These are phyloP conservation scores for Zaprionus davidi DNA, from an alignment of 1,140 invertebrate genomes.

Conservation along the genomic window DNA sequence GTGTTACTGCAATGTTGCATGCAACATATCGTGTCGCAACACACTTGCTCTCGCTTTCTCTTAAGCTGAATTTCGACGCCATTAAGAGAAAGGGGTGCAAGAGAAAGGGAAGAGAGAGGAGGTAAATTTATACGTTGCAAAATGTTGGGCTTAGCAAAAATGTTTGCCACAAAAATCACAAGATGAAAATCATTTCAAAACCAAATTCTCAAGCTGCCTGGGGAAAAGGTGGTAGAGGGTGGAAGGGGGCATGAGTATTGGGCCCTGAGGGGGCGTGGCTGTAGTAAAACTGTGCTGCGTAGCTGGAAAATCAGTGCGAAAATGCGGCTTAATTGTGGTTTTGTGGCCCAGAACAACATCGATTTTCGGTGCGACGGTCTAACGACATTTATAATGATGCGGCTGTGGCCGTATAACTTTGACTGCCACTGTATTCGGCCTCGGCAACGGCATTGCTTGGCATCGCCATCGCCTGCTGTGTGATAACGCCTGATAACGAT, in stretches of 20 bases:
- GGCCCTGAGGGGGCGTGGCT: background rate
- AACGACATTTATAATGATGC: slow-evolving; percentile 44
- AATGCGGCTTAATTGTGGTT: slow-evolving; percentile 46
- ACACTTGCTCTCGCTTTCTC: slow-evolving; percentile 7
- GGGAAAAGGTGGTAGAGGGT: background rate
- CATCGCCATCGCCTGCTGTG: slow-evolving; percentile 7
- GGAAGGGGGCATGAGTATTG: background rate
- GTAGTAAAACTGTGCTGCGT: background rate
- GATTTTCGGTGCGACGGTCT: slow-evolving; percentile 1
- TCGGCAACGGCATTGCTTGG: background rate
- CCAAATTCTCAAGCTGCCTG: background rate
- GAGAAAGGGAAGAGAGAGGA: background rate
- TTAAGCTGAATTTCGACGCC: slow-evolving; percentile 25
- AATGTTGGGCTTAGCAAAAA: slow-evolving; percentile 5
- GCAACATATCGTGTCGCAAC: slow-evolving; percentile 32
- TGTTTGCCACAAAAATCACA: slow-evolving; percentile 5
- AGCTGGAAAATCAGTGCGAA: slow-evolving; percentile 33
- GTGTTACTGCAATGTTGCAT: slow-evolving; percentile 32
- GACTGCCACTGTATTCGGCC: slow-evolving; percentile 1
- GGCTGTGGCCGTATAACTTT: slow-evolving; percentile 16
- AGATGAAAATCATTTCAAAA: slow-evolving; percentile 24
- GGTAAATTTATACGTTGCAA: slow-evolving; percentile 3
- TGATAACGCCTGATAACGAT: slow-evolving; percentile 24
- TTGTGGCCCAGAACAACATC: slow-evolving; percentile 30
- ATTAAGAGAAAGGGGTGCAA: background rate